These are phyloP conservation scores for Pocillopora grandis DNA, from an alignment of 92 coral and sea anemone genomes.

Conservation along the genomic window DNA sequence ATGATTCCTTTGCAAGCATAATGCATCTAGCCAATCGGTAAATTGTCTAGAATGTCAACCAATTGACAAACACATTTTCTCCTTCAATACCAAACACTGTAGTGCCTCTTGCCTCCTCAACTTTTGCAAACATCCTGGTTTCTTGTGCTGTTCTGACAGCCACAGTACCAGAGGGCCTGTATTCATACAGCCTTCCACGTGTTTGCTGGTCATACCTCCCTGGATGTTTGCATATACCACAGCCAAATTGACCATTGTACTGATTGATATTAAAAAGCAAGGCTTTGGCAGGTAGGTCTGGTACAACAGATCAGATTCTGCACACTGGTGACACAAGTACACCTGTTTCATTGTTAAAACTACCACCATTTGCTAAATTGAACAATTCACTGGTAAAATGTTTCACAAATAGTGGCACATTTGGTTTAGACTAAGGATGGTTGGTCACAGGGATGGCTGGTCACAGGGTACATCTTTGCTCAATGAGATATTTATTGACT, in stretches of 20 bases:
- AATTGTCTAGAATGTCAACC: slow-evolving; percentile 33
- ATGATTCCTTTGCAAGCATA: slow-evolving; percentile 47
- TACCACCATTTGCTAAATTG: too few species aligned
- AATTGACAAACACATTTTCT: slow-evolving; percentile 41
- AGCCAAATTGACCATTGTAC: slow-evolving; percentile 20
- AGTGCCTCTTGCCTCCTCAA: slow-evolving; percentile 25
- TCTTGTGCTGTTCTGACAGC: slow-evolving; percentile 4
- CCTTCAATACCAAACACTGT: slow-evolving; percentile 48
- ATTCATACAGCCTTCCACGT: slow-evolving; percentile 33
- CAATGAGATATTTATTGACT: too few species aligned
- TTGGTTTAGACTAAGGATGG: too few species aligned
- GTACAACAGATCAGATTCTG: slow-evolving; percentile 42
- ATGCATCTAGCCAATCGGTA: slow-evolving; percentile 63
- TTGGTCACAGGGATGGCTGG: too few species aligned
- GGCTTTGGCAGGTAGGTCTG: slow-evolving; percentile 45
- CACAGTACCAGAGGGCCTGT: slow-evolving; percentile 8
- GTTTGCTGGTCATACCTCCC: slow-evolving; percentile 38
- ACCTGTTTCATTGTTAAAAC: too few species aligned
- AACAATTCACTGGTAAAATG: too few species aligned
- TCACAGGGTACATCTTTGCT: too few species aligned
- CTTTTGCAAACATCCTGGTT: slow-evolving; percentile 12
- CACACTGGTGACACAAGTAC: neutral
- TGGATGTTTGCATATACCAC: slow-evolving; percentile 37
- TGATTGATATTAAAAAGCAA: slow-evolving; percentile 40
- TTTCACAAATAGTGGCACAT: too few species aligned